Conservation (phyloP, 2,797 vertebrate genomes). For the Cirrhinus mrigala region DNA sequence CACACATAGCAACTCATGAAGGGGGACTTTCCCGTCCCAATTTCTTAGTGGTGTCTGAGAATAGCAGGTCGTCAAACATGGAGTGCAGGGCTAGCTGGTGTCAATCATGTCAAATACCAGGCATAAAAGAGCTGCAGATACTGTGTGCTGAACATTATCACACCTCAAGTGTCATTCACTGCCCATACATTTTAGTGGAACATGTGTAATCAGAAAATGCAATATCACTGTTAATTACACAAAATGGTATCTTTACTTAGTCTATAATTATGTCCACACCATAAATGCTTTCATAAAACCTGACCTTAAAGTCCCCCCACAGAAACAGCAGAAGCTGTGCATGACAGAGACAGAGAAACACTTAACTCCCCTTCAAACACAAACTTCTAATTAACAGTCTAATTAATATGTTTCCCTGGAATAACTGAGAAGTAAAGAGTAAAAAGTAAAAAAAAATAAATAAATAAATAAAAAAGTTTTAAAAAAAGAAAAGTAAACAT, state of each 20-base stretch:
- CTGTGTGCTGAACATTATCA: slow-evolving; percentile 26
- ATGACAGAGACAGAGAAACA: not conserved
- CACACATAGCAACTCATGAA: slow-evolving; percentile 58
- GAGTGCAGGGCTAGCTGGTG: slow-evolving; percentile 60
- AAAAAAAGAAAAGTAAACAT: slow-evolving; percentile 5
- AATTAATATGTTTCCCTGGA: not conserved
- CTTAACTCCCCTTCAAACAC: not conserved
- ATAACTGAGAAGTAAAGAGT: not conserved
- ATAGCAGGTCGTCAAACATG: slow-evolving; percentile 75
- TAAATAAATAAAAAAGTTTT: too few species aligned
- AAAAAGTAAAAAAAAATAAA: not conserved
- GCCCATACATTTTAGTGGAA: not conserved
- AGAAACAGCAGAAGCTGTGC: not conserved
- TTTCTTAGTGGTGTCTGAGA: slow-evolving; percentile 62
- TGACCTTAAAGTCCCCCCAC: slow-evolving; percentile 20
- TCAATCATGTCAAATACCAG: slow-evolving; percentile 65
- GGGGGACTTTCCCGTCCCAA: slow-evolving; percentile 74
- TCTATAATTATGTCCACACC: slow-evolving; percentile 22
- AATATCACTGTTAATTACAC: slow-evolving; percentile 27
- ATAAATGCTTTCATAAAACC: slow-evolving; percentile 7
- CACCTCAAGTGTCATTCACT: slow-evolving; percentile 9
- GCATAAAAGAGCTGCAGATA: slow-evolving; percentile 50
- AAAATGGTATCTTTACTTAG: slow-evolving; percentile 14
- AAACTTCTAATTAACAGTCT: not conserved
- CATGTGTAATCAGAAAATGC: slow-evolving; percentile 4